Evolutionary conservation across 1,140 invertebrate species (phyloP).

Genomic region (Euura saliciscinereae): DNA sequence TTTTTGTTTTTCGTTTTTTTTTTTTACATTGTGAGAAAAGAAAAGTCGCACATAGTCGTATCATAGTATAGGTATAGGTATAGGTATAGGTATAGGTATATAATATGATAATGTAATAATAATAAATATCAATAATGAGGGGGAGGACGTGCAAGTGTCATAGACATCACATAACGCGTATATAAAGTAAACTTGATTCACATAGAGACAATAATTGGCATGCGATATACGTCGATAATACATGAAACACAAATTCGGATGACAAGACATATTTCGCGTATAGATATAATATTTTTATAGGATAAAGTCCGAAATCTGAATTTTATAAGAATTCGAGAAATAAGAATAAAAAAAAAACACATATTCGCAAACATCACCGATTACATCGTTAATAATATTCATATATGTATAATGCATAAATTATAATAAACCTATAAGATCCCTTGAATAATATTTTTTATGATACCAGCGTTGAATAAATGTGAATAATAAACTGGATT

Average conservation of each 20-base stretch:
- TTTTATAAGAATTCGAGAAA: conserved; percentile 17
- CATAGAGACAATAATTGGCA: conserved; percentile 22
- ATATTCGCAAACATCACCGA: conserved; percentile 16
- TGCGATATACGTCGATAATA: neutral
- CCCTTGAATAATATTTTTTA: neutral
- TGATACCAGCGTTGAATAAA: neutral
- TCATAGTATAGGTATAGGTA: conserved; percentile 26
- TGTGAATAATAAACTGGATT: neutral
- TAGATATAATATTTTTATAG: neutral
- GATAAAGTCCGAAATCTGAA: conserved; percentile 8
- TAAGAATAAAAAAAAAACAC: conserved; percentile 1
- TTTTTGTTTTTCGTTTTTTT: conserved; percentile 31
- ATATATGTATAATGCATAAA: too few relatives aligned
- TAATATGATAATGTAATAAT: conserved; percentile 14
- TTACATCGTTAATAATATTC: neutral
- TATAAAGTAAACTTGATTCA: conserved; percentile 22
- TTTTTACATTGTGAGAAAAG: conserved; percentile 29
- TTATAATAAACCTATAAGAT: neutral
- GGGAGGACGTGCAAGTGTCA: neutral
- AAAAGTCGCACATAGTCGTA: conserved; percentile 33
- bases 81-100: conserved; percentile 28
- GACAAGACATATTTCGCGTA: too few relatives aligned
- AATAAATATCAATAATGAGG: conserved; percentile 10
- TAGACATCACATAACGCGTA: too few relatives aligned
- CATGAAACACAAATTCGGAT: neutral